Evolutionary conservation across 2,113 vertebrate species (phyloP).

Genomic region (Hippopotamus amphibius): DNA sequence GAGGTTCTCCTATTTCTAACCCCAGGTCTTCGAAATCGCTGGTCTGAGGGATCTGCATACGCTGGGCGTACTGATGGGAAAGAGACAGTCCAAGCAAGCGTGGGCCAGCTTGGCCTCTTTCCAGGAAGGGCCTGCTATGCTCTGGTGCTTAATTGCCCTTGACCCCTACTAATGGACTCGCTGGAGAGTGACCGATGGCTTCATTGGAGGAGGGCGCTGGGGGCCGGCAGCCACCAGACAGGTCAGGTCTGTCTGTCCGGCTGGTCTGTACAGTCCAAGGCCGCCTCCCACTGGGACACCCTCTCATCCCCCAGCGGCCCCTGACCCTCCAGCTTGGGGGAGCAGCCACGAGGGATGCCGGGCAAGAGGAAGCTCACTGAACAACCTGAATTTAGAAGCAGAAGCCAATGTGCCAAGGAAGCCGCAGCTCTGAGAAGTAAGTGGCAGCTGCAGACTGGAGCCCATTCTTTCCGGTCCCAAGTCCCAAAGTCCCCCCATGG

Average conservation of each 20-base stretch:
- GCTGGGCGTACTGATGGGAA: too few relatives aligned
- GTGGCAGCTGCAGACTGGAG: background rate
- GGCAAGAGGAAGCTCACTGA: background rate
- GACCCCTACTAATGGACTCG: background rate
- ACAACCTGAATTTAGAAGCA: background rate
- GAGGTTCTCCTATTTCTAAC: background rate
- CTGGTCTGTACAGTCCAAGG: background rate
- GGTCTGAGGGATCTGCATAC: background rate
- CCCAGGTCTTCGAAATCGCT: accelerated
- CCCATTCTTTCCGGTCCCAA: background rate
- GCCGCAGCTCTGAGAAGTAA: background rate
- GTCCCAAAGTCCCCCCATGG: background rate
- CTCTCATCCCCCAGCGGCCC: background rate
- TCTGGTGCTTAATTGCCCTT: background rate
- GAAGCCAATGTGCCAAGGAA: background rate
- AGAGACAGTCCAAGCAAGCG: background rate
- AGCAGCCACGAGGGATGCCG: too few relatives aligned
- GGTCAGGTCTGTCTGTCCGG: background rate
- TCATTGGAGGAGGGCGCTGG: background rate
- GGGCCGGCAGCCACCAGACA: background rate
- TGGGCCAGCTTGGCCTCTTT: background rate
- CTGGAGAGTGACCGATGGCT: background rate
- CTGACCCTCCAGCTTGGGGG: background rate
- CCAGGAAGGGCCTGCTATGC: background rate
- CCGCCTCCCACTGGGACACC: background rate